Percentiles rank a stretch among this genome's conserved stretches.
phyloP scores from a whole-genome alignment of 2,888 invertebrate species.

The Cataglyphis albicans region DNA sequence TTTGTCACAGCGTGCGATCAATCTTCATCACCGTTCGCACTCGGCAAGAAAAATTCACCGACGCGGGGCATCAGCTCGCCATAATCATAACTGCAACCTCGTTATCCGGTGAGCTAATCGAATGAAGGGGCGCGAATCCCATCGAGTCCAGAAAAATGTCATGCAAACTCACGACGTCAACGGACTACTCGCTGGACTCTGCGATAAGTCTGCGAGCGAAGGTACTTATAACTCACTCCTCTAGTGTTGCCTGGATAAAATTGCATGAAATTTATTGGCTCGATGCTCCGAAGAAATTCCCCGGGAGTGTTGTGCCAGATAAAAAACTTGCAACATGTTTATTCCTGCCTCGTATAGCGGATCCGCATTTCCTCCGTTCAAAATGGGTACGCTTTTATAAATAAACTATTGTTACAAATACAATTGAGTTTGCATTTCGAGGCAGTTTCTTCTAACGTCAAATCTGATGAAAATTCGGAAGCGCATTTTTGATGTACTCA shows the following conservation, averaged over 20 bases:
- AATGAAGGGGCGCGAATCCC: constrained; percentile 52
- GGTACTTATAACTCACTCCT: constrained; percentile 15
- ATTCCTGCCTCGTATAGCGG: neutral
- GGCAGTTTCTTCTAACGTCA: neutral
- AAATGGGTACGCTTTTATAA: neutral
- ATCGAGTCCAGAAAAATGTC: constrained; percentile 48
- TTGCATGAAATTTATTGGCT: constrained; percentile 49
- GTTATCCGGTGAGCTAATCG: constrained; percentile 49
- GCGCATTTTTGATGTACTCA: neutral
- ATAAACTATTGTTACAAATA: constrained; percentile 7
- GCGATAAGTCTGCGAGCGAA: constrained; percentile 26
- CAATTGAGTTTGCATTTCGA: constrained; percentile 15
- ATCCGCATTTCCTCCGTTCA: neutral
- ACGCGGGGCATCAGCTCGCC: constrained; percentile 19
- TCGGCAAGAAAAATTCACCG: constrained; percentile 46
- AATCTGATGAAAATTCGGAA: constrained; percentile 6
- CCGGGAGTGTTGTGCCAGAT: constrained; percentile 30
- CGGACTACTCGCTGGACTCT: constrained; percentile 33
- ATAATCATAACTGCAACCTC: constrained; percentile 53
- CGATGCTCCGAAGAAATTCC: constrained; percentile 33
- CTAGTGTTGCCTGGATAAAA: constrained; percentile 6
- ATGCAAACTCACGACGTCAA: constrained; percentile 54
- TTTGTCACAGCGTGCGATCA: constrained; percentile 58
- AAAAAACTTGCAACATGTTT: constrained; percentile 34
- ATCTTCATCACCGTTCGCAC: constrained; percentile 55